Conservation (phyloP, 2,797 vertebrate species). For the Eremophila alpestris region DNA sequence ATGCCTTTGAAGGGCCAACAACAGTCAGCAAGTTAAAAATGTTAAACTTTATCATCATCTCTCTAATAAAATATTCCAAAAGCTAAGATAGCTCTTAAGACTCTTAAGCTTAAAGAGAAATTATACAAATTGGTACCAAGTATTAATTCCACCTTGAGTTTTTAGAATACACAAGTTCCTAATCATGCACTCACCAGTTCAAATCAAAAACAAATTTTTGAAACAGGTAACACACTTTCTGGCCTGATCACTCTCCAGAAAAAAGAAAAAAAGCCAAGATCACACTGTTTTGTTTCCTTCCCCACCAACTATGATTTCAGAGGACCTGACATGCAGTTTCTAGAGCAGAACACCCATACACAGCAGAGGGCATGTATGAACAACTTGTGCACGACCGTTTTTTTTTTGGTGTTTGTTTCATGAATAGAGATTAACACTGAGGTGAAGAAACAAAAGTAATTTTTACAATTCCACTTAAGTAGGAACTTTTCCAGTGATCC, state of each 20-base stretch:
- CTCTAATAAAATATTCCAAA: neutral
- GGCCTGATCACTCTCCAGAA: neutral
- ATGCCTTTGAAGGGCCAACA: neutral
- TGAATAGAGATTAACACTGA: neutral
- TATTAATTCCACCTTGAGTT: neutral
- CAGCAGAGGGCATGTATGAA: accelerated
- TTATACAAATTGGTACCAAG: neutral
- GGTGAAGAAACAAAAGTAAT: neutral
- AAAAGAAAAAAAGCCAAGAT: neutral
- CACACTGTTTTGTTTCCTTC: neutral
- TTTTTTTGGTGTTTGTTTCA: neutral
- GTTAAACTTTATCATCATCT: neutral
- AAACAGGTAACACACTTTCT: neutral
- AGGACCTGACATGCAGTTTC: neutral
- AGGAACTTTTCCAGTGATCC: neutral
- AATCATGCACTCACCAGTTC: neutral
- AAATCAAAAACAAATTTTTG: neutral
- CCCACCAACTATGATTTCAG: neutral
- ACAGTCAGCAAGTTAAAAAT: neutral
- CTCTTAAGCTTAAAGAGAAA: neutral
- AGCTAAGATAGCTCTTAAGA: neutral
- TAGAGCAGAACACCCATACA: neutral
- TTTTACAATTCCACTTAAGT: neutral
- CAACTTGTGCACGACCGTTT: neutral
- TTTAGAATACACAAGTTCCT: neutral